A percentile compares a stretch with the other conserved stretches of the same genome.
phyloP scores from a whole-genome alignment of 2,888 invertebrate genomes.

The Eupithecia pulchellata region DNA sequence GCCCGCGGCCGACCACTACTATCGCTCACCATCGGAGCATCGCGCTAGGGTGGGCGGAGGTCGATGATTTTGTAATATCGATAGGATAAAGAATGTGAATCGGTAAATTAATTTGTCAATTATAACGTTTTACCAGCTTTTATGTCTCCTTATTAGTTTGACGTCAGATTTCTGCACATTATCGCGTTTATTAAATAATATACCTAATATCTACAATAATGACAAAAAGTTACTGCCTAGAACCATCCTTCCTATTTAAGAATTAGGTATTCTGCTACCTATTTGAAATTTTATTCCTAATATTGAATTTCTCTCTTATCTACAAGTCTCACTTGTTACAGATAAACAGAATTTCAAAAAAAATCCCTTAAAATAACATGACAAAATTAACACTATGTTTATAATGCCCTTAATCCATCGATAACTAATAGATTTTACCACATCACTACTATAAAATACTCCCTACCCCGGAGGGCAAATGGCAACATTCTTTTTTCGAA shows the following conservation, averaged over 20 bases:
- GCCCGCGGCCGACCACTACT: constrained; percentile 80
- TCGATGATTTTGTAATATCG: constrained; percentile 36
- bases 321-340: too few species aligned
- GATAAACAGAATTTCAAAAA: too few species aligned
- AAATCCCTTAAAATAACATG: too few species aligned
- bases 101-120: not conserved
- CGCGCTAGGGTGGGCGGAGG: constrained; percentile 57
- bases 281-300: not conserved
- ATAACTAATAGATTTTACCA: constrained; percentile 20
- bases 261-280: not conserved
- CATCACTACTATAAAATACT: constrained; percentile 68
- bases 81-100: constrained; percentile 19
- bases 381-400: not conserved
- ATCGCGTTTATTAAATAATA: too few species aligned
- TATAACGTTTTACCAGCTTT: not conserved
- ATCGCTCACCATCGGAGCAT: constrained; percentile 78
- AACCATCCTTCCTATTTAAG: not conserved
- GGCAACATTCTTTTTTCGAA: constrained; percentile 83
- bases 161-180: not conserved
- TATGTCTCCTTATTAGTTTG: not conserved
- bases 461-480: constrained; percentile 73
- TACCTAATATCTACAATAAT: too few species aligned
- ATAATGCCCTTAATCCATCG: not conserved
- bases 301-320: too few species aligned
- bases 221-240: too few species aligned